Base-by-base conservation (phyloP, 64 coral and sea anemone species). In the Trachythela sp. region DNA sequence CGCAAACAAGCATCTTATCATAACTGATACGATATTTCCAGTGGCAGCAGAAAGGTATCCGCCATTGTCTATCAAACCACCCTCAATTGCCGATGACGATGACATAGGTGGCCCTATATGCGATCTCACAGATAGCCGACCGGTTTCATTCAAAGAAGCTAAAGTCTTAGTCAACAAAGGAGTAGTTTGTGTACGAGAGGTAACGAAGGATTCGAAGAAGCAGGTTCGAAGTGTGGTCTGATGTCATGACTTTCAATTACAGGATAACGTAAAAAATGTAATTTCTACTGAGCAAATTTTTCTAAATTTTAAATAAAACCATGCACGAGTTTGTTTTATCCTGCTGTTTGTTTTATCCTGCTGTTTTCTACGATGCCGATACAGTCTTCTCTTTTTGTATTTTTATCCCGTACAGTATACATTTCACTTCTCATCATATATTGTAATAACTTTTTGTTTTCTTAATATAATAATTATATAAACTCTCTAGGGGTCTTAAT, bases 71-170 rank as follows among this genome's bases (percentile, higher is more conserved):
- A 99, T 99, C 54, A 72, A 39, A 15, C 91, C 94, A 36, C 96
- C 96, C 11, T 83, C 91, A 9, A 90, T 91, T 24, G 91, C 90
- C 13, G 96, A 99, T 9, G 96, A 99, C 9, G 49, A 24, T 15
- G 93, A 99, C 30, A 15, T 18, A 34, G 2, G 15, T 2, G 37
- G 15, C 37, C 33, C 2, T 15, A 20, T 80, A 39, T 34, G 31
- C 75, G 37, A 39, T 38, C 15, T 80, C 37, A 9, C 2, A 2
- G 37, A 39, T 20, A 80, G 37, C 33, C 75, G 35, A 13, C 75
- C 75, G 9, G 33, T 80, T 14, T 80, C 75, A 18, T 80, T 80
- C 34, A 80, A 80, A 80, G 75, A 80, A 39, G 37, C 75, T 36
- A 35, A 80, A 36, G 75, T 29, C 1, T 35, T 39, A 39, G 75